Percentiles rank a stretch among this genome's conserved stretches.
Evolutionary conservation across 2,797 vertebrate species (phyloP).

Genomic region (Crocidura indochinensis): DNA sequence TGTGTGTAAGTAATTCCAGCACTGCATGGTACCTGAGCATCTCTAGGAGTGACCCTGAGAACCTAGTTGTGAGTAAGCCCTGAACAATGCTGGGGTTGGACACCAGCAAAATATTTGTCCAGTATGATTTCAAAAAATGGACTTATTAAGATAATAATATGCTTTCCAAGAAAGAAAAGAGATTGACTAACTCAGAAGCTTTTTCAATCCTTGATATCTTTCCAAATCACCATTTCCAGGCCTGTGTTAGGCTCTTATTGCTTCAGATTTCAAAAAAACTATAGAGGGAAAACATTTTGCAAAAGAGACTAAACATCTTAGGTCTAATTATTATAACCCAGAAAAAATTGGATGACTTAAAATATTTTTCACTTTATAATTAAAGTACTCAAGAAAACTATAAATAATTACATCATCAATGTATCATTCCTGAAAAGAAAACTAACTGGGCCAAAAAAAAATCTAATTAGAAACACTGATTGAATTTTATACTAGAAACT

Average conservation of each 20-base stretch:
- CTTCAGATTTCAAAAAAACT: slow-evolving; percentile 33
- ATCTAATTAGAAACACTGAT: no score
- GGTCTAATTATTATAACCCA: slow-evolving; percentile 1
- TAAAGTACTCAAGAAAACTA: slow-evolving; percentile 48
- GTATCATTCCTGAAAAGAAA: slow-evolving; percentile 25
- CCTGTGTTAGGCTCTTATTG: not conserved
- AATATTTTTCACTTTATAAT: not conserved
- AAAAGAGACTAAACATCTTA: not conserved
- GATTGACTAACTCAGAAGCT: slow-evolving; percentile 10
- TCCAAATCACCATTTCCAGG: not conserved
- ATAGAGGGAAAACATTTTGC: not conserved
- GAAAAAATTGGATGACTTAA: no score
- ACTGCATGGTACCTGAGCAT: no score
- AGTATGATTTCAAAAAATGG: slow-evolving; percentile 37
- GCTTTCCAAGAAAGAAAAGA: slow-evolving; percentile 3
- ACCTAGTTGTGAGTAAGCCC: no score
- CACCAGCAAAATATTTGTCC: not conserved
- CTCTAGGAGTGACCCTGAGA: no score
- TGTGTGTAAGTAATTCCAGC: no score
- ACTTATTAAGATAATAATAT: slow-evolving; percentile 21
- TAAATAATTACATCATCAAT: not conserved
- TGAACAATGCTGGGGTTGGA: no score
- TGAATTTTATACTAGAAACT: no score
- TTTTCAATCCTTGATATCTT: slow-evolving; percentile 16
- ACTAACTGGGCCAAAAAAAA: slow-evolving; percentile 44